A percentile compares a stretch with the other conserved stretches of the same genome.
Evolutionary conservation across 1,140 invertebrate genomes (phyloP).

Genomic region (Myzus persicae): DNA sequence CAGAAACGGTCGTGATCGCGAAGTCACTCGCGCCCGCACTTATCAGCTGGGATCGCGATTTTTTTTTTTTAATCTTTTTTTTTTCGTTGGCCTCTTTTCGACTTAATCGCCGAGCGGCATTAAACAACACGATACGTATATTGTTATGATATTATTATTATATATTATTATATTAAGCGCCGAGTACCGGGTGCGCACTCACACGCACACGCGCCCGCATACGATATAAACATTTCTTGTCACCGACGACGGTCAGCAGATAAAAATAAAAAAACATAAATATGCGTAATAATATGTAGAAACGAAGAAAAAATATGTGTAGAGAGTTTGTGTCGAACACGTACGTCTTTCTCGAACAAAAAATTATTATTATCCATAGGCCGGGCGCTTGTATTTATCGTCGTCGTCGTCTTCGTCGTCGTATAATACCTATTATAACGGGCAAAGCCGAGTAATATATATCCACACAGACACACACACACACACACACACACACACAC

Average conservation of each 20-base stretch:
- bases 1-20: neutral
- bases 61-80: neutral
- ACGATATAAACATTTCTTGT: neutral
- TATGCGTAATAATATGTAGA: neutral
- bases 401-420: neutral
- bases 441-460: neutral
- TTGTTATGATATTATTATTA: neutral
- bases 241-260: neutral
- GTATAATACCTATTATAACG: neutral
- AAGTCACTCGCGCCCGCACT: neutral
- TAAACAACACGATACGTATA: neutral
- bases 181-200: too few species aligned
- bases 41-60: slow-evolving; percentile 8
- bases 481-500: neutral
- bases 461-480: neutral
- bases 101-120: neutral
- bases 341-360: neutral
- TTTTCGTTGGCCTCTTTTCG: neutral
- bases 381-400: slow-evolving; percentile 24
- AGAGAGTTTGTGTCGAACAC: neutral
- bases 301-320: neutral
- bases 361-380: neutral
- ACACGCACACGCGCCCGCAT: neutral
- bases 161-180: neutral
- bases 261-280: neutral